Evolutionary conservation across 1,140 invertebrate species (phyloP), one percentile per base, ranked within the genome.

Genomic region (Zaprionus capensis): DNA sequence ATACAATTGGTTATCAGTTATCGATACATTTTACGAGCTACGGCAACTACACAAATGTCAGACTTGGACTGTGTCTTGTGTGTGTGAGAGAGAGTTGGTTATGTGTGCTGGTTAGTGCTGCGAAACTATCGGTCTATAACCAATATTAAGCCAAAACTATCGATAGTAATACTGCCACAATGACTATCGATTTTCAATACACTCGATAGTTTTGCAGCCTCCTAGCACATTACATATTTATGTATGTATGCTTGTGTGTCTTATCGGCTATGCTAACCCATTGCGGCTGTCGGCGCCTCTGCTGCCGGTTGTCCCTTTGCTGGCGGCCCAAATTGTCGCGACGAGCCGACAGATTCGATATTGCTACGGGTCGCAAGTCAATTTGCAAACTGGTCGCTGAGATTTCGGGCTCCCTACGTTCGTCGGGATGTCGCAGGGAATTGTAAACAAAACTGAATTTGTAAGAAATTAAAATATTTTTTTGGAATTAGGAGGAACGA

Each of bases 371-470:
- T 11, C 88, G 76, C 58, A 91, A 63, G 63, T 91, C 88, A 22
- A 61, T 91, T 70, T 85, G 88, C 77, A 91, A 57, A 34, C 84
- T 90, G 67, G 74, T 81, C 15, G 76, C 55, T 58, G 82, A 91
- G 55, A 87, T 74, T 69, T 87, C 55, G 20, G 73, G 76, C 55
- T 61, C 61, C 68, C 78, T 77, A 75, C 51, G 65, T 55, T 36
- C 70, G 34, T 76, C 76, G 57, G 51, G 78, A 71, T 87, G 80
- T 79, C 81, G 87, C 70, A 91, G 71, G 68, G 87, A 91, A 84
- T 91, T 91, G 87, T 91, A 91, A 87, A 91, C 82, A 87, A 82
- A 91, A 91, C 87, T 91, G 75, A 73, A 77, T 68, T 65, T 64
- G 55, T 69, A 72, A 71, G 76, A 72, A 68, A 78, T 64, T 15